These are phyloP conservation scores for Morpho achilles DNA, from an alignment of 2,888 invertebrate genomes.

Conservation along the genomic window DNA sequence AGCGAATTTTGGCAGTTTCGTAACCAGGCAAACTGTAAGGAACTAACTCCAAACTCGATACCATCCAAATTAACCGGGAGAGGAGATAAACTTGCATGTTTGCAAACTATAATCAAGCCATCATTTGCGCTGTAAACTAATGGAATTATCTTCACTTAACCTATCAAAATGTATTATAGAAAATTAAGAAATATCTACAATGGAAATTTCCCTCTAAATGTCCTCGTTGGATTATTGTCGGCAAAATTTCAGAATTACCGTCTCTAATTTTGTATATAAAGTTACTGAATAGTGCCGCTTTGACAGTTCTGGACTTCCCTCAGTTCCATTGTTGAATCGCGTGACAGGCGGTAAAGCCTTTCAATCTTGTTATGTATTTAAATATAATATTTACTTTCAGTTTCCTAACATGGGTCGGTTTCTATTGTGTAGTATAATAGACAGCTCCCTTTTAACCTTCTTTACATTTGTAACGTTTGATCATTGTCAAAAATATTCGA, in stretches of 20 bases:
- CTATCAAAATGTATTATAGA: background rate
- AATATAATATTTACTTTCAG: slow-evolving; percentile 25
- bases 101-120: slow-evolving; percentile 5
- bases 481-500: background rate
- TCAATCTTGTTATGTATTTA: slow-evolving; percentile 25
- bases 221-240: slow-evolving; percentile 8
- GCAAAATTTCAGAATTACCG: slow-evolving; percentile 21
- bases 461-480: background rate
- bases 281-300: slow-evolving; percentile 27
- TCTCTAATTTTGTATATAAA: slow-evolving; percentile 21
- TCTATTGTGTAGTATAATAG: slow-evolving; percentile 15
- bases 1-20: slow-evolving; percentile 16
- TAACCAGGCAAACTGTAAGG: slow-evolving; percentile 12
- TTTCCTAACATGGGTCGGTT: slow-evolving; percentile 20
- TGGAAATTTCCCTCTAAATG: background rate
- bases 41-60: slow-evolving; percentile 14
- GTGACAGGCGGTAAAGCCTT: slow-evolving; percentile 26
- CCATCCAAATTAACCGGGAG: slow-evolving; percentile 12
- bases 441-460: background rate
- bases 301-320: slow-evolving; percentile 32
- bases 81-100: slow-evolving; percentile 14
- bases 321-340: slow-evolving; percentile 28
- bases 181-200: slow-evolving; percentile 2
- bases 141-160: background rate
- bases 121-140: slow-evolving; percentile 3